A percentile compares a stretch with the other conserved stretches of the same genome.
These are phyloP conservation scores for Agonopterix arenella DNA, from an alignment of 2,888 invertebrate genomes.

Conservation along the genomic window DNA sequence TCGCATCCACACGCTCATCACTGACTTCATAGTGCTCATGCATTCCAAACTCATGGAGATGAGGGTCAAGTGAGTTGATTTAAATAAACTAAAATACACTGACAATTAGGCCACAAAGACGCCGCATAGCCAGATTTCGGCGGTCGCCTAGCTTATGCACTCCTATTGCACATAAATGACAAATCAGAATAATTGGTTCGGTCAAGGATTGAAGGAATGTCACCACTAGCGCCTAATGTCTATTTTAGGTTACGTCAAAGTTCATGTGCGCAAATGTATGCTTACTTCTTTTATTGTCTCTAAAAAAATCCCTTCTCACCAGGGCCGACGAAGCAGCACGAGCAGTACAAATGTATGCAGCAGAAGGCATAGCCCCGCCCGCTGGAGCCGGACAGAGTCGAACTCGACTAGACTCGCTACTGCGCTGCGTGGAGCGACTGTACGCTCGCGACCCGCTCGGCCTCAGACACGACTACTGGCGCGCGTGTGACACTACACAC, in stretches of 20 bases:
- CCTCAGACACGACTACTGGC: constrained; percentile 91
- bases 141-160: too few species aligned
- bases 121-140: too few species aligned
- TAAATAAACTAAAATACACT: background rate
- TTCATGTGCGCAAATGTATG: background rate
- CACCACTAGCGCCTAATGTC: too few species aligned
- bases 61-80: constrained; percentile 65
- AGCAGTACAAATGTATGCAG: constrained; percentile 83
- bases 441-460: constrained; percentile 86
- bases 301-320: too few species aligned
- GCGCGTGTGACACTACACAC: constrained; percentile 67
- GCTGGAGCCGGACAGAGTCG: constrained; percentile 62
- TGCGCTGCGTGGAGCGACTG: constrained; percentile 86
- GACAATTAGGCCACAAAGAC: background rate
- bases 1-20: constrained; percentile 88
- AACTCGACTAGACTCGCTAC: constrained; percentile 89
- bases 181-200: too few species aligned
- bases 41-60: constrained; percentile 85
- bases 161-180: too few species aligned
- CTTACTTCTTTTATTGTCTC: background rate
- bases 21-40: constrained; percentile 95
- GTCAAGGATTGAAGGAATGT: too few species aligned
- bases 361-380: constrained; percentile 87
- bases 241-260: background rate
- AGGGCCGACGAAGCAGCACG: constrained; percentile 93